Evolutionary conservation across 2,888 invertebrate genomes (phyloP).

Genomic region (Hypselothyrea guttata): DNA sequence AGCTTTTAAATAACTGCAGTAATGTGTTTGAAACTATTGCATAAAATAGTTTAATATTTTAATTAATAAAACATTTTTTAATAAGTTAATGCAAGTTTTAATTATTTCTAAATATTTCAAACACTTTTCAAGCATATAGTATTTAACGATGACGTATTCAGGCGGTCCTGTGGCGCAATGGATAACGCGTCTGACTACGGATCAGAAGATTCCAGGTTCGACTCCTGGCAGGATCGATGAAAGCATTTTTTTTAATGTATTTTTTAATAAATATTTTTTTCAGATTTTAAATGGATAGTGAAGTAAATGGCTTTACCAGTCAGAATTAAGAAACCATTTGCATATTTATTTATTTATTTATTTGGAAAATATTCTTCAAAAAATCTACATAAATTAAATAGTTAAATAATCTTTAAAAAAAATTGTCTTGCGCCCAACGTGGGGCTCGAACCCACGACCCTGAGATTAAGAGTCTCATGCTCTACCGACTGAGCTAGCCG

Average conservation of each 20-base stretch:
- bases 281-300: too few species aligned
- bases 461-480: constrained; percentile 83
- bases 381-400: neutral
- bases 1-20: neutral
- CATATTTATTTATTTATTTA: neutral
- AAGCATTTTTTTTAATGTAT: neutral
- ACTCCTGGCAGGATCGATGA: constrained; percentile 82
- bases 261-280: neutral
- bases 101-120: too few species aligned
- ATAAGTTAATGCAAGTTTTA: too few species aligned
- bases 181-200: constrained; percentile 83
- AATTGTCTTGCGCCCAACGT: constrained; percentile 77
- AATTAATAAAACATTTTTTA: too few species aligned
- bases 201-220: constrained; percentile 83
- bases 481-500: constrained; percentile 83
- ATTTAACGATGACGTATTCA: neutral
- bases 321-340: neutral
- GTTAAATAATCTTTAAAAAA: neutral
- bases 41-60: too few species aligned
- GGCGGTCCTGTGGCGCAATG: constrained; percentile 41
- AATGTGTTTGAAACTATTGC: too few species aligned
- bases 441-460: constrained; percentile 83
- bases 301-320: too few species aligned
- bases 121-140: too few species aligned
- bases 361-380: neutral